These are phyloP conservation scores for Falco columbarius DNA, from an alignment of 2,797 vertebrate genomes.

Conservation along the genomic window DNA sequence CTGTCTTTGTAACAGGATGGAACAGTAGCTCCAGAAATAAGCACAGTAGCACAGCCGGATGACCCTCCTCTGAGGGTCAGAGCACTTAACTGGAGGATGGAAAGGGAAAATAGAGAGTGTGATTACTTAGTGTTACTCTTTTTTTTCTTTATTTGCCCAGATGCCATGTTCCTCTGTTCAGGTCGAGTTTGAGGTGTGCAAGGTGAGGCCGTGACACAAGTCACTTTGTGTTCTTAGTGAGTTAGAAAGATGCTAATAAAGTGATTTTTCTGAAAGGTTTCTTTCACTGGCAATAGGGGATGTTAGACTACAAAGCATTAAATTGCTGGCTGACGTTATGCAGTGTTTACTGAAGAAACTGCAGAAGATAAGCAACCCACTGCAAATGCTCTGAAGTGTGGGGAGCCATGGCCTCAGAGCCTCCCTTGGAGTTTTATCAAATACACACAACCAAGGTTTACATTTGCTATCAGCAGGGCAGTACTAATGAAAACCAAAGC, in stretches of 20 bases:
- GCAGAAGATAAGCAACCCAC: not conserved
- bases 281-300: slow-evolving; percentile 17
- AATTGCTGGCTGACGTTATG: not conserved
- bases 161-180: fast-evolving
- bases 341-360: slow-evolving; percentile 9
- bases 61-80: not conserved
- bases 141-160: not conserved
- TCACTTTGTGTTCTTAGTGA: slow-evolving; percentile 32
- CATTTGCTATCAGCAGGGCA: not conserved
- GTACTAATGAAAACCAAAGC: not conserved
- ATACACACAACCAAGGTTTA: not conserved
- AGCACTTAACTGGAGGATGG: not conserved
- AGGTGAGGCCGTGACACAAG: not conserved
- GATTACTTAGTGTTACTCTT: not conserved
- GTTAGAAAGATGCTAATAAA: slow-evolving; percentile 20
- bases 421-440: slow-evolving; percentile 31
- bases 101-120: not conserved
- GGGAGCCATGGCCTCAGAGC: not conserved
- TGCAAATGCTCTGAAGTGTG: not conserved
- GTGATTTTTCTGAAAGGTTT: slow-evolving; percentile 27
- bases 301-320: slow-evolving; percentile 34
- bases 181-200: not conserved
- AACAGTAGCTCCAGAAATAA: not conserved
- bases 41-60: not conserved
- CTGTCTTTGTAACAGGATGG: not conserved